phyloP scores from a whole-genome alignment of 2,888 invertebrate genomes.

The Andrena haemorrhoa region DNA sequence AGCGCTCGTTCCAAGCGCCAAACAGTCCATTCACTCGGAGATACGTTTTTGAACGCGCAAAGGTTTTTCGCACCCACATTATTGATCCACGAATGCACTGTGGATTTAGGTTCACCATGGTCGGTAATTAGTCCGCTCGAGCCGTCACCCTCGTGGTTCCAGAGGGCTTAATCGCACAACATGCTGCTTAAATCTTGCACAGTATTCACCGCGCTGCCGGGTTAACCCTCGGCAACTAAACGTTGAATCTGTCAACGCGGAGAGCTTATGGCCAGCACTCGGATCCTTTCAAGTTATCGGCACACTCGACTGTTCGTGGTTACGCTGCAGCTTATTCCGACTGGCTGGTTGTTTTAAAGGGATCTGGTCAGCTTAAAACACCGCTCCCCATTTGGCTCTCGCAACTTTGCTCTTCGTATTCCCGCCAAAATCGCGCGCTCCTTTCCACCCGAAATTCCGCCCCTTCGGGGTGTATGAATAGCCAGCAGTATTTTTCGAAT shows the following conservation, averaged over 20 bases:
- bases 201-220: slow-evolving; percentile 44
- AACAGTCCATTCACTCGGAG: too few species aligned
- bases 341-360: slow-evolving; percentile 45
- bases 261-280: slow-evolving; percentile 35
- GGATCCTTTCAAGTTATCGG: slow-evolving; percentile 45
- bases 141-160: slow-evolving; percentile 54
- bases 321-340: neutral
- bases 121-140: slow-evolving; percentile 64
- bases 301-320: slow-evolving; percentile 13
- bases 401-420: neutral
- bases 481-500: neutral
- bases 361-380: slow-evolving; percentile 63
- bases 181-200: slow-evolving; percentile 56
- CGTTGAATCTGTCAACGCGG: slow-evolving; percentile 28
- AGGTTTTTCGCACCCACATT: slow-evolving; percentile 17
- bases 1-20: too few species aligned
- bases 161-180: slow-evolving; percentile 54
- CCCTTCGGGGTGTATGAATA: neutral
- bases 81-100: slow-evolving; percentile 48
- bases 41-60: too few species aligned
- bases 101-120: slow-evolving; percentile 57
- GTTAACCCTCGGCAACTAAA: slow-evolving; percentile 63
- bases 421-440: neutral
- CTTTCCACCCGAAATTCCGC: neutral
- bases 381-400: neutral